Evolutionary conservation across 2,888 invertebrate species (phyloP), one percentile per base, ranked within the genome.

Genomic region (Congeria kusceri): DNA sequence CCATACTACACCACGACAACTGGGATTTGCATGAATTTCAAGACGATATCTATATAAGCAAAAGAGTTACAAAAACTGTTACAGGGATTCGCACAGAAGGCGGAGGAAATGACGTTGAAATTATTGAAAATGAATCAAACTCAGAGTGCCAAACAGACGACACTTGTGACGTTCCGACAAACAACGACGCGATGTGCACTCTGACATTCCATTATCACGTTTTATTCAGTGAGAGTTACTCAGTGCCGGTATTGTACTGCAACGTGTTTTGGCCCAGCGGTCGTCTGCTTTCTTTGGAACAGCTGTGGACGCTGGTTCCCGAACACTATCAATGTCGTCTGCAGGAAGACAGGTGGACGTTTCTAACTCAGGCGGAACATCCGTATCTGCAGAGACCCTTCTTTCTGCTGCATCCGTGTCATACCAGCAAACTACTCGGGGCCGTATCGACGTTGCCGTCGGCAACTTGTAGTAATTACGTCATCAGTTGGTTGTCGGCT

Each of bases 181-280:
- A 58, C 39, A 18, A 0, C 32, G 47, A 32, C 0, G 28, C 15
- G 15, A 18, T 56, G 28, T 27, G 46, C n/a, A n/a, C 62, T 28
- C 32, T 84, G 7, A 86, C 86, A 29, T 90, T 88, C 77, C 93
- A 93, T 72, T 94, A 93, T 73, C 93, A 94, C 75, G 84, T 94
- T 3, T 77, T 94, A 3, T 94, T 93, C 88, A 94, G 92, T 83
- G 86, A 85, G 49, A 93, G 93, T 70, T 94, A 93, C 80, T 80
- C 80, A 23, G 94, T 94, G 4, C 94, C 94, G 9, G 93, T 94
- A 0, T 84, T 94, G 0, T 94, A 93, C 77, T 93, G 94, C 76
- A 93, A 92, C 83, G 88, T 88, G 4, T 89, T 84, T 68, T 85
- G 86, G 69, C 73, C 83, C 89, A 90, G 88, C 87, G 92, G 92